Conservation (phyloP, 2,888 invertebrate species). For the Holacanthella duospinosa region DNA sequence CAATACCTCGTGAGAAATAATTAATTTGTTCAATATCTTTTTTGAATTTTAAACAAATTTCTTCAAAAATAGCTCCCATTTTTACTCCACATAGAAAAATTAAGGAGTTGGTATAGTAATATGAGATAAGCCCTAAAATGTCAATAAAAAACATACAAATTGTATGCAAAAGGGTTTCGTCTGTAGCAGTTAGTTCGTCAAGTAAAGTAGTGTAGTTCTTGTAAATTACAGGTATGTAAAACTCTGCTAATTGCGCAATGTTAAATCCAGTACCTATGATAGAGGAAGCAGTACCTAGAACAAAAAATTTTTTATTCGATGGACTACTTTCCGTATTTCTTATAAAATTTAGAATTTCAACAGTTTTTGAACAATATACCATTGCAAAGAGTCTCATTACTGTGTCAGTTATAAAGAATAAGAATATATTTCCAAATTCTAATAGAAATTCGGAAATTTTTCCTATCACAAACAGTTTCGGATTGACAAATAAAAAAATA, state of each 20-base stretch:
- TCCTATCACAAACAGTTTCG: not conserved
- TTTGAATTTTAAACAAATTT: not conserved
- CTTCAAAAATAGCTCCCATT: not conserved
- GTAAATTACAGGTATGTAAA: no score
- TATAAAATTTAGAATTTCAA: not conserved
- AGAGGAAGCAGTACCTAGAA: no score
- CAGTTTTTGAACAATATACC: not conserved
- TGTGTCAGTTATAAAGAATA: not conserved
- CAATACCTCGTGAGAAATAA: no score
- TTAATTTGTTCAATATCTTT: not conserved
- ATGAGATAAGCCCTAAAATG: not conserved
- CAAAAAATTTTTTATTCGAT: no score
- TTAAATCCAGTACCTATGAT: no score
- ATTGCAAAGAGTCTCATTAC: not conserved
- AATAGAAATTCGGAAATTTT: not conserved
- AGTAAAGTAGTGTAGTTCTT: no score
- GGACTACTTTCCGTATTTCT: no score
- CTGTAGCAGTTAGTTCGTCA: no score
- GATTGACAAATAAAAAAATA: not conserved
- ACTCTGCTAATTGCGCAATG: no score
- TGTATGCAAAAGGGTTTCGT: no score
- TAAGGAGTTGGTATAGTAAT: not conserved
- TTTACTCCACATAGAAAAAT: not conserved
- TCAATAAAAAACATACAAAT: no score
- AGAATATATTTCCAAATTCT: not conserved